phyloP scores from a whole-genome alignment of 35 echinoderm and acorn worm genomes.

The Strongylocentrotus purpuratus region DNA sequence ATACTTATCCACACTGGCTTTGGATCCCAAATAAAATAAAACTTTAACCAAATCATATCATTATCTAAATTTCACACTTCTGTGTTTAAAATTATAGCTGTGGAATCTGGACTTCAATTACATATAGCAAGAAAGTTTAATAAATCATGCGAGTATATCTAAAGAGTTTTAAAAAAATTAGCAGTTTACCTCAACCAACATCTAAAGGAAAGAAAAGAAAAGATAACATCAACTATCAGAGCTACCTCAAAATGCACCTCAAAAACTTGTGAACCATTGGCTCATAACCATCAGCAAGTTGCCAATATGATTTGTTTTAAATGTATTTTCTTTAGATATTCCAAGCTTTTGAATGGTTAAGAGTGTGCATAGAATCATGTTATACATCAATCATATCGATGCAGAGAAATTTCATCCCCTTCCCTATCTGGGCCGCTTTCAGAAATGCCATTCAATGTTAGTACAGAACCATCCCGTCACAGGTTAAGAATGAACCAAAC shows the following conservation, averaged over 20 bases:
- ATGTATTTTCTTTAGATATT: background rate
- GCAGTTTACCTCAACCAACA: constrained; percentile 9
- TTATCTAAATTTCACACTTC: too few relatives aligned
- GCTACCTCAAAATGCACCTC: background rate
- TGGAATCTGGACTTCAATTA: background rate
- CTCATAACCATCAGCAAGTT: background rate
- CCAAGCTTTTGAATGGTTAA: background rate
- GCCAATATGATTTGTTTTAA: background rate
- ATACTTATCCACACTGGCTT: too few relatives aligned
- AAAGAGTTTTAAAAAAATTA: background rate
- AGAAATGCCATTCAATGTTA: background rate
- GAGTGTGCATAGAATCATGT: background rate
- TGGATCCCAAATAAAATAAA: too few relatives aligned
- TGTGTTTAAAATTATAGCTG: too few relatives aligned
- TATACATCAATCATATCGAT: background rate
- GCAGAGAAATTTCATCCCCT: background rate
- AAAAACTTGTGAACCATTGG: background rate
- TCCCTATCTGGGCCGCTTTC: background rate
- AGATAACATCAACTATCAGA: background rate
- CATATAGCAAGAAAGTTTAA: too few relatives aligned
- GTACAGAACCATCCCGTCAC: too few relatives aligned
- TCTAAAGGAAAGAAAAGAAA: background rate
- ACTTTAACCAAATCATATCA: too few relatives aligned
- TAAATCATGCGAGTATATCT: background rate
- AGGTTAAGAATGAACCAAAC: too few relatives aligned